Percentiles rank a stretch among this genome's conserved stretches.
Conservation (phyloP, 2,888 invertebrate species). For the Aporophyla lueneburgensis region DNA sequence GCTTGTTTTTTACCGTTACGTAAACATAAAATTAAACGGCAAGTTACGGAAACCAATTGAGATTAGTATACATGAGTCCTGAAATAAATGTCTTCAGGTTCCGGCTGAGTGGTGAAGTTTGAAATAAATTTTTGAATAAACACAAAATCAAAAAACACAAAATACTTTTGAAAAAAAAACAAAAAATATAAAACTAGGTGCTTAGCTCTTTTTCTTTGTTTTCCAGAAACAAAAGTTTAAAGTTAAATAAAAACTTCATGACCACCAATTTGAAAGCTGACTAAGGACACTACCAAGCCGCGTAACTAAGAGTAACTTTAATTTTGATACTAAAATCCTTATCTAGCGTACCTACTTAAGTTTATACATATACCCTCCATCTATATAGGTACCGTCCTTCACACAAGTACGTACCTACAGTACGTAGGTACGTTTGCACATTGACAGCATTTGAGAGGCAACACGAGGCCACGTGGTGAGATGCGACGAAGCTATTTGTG, state of each 20-base stretch:
- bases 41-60: not conserved
- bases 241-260: not conserved
- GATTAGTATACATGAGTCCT: too few species aligned
- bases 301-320: not conserved
- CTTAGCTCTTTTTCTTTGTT: not conserved
- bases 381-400: slow-evolving; percentile 20
- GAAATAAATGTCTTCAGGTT: not conserved
- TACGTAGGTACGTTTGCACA: slow-evolving; percentile 56
- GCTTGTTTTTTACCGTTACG: not conserved
- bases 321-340: slow-evolving; percentile 5
- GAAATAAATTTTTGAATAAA: not conserved
- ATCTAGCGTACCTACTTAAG: not conserved
- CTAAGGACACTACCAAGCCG: not conserved
- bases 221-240: not conserved
- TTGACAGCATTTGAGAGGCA: slow-evolving; percentile 76
- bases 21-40: not conserved
- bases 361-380: slow-evolving; percentile 17
- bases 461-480: slow-evolving; percentile 84
- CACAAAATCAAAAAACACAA: not conserved
- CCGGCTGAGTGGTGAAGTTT: not conserved
- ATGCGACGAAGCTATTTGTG: slow-evolving; percentile 88
- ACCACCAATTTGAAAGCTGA: not conserved
- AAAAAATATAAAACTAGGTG: not conserved
- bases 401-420: slow-evolving; percentile 18
- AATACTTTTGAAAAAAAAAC: not conserved